A percentile compares a stretch with the other conserved stretches of the same genome.
phyloP scores from a whole-genome alignment of 1,140 invertebrate species.

The Drosophila micromelanica region DNA sequence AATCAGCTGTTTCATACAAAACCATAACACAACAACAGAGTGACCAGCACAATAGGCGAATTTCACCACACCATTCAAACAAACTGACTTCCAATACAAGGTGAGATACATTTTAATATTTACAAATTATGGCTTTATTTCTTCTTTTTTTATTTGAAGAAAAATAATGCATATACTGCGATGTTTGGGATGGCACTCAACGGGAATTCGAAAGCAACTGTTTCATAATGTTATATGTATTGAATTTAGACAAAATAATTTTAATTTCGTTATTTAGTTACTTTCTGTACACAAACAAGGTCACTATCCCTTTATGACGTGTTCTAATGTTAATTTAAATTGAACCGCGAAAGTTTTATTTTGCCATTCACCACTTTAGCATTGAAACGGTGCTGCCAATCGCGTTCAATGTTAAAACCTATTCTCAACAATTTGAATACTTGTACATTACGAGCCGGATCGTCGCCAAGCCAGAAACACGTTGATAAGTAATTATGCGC shows the following conservation, averaged over 20 bases:
- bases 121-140: no score
- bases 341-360: background rate
- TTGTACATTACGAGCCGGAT: slow-evolving; percentile 32
- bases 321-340: background rate
- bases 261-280: no score
- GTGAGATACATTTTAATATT: no score
- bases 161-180: no score
- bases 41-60: background rate
- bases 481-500: slow-evolving; percentile 41
- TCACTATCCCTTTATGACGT: background rate
- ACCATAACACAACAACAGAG: background rate
- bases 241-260: no score
- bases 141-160: no score
- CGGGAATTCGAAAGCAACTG: no score
- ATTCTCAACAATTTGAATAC: slow-evolving; percentile 57
- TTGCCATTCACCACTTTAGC: slow-evolving; percentile 22
- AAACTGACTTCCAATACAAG: background rate
- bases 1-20: slow-evolving; percentile 6
- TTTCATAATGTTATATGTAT: no score
- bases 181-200: no score
- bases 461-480: slow-evolving; percentile 12
- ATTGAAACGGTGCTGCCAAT: slow-evolving; percentile 1
- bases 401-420: background rate
- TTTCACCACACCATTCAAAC: no score
- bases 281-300: no score